Conservation (phyloP, 2,888 invertebrate genomes). For the Eupeodes latifasciatus region DNA sequence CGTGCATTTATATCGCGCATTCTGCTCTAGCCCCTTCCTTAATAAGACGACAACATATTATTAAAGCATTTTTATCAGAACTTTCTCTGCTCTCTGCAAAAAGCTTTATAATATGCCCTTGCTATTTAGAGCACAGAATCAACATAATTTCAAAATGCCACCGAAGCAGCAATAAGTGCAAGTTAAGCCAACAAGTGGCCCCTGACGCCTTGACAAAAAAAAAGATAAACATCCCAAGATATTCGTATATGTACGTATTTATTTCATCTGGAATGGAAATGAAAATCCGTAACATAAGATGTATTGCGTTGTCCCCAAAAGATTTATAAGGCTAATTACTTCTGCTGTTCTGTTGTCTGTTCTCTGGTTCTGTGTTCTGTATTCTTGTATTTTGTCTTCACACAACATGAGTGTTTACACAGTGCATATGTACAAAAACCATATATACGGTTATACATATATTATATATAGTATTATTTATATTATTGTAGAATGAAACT, state of each 20-base stretch:
- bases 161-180: constrained; percentile 31
- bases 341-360: constrained; percentile 18
- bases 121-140: constrained; percentile 46
- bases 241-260: background rate
- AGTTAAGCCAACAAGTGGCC: constrained; percentile 55
- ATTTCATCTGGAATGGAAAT: constrained; percentile 10
- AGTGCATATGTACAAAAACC: background rate
- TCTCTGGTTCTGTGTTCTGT: constrained; percentile 1
- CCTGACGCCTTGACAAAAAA: background rate
- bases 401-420: constrained; percentile 39
- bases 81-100: background rate
- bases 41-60: background rate
- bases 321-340: constrained; percentile 64
- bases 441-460: no score
- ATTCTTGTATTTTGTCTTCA: constrained; percentile 28
- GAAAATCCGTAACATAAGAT: constrained; percentile 33
- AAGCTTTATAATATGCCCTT: background rate
- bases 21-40: background rate
- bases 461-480: no score
- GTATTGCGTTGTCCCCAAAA: constrained; percentile 46
- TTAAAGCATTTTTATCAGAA: background rate
- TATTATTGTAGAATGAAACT: background rate
- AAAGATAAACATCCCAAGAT: background rate
- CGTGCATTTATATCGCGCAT: background rate
- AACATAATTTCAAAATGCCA: constrained; percentile 45